Base-by-base conservation (phyloP, 2,797 vertebrate genomes). In the Sarcophilus harrisii region DNA sequence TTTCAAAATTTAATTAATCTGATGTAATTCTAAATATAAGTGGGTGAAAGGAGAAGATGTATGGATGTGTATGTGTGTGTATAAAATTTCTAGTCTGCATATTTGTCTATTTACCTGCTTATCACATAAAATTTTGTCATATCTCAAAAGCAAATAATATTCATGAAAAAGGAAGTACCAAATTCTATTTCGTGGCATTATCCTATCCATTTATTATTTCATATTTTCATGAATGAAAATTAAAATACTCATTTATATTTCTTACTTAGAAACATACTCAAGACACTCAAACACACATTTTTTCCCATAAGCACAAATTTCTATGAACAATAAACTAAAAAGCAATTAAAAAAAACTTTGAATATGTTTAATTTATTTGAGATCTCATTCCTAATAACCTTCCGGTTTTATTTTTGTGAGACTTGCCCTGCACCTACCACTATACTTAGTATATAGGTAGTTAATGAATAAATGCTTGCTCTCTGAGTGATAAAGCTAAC, bases 11-110 rank as follows among this genome's bases (percentile, higher is more conserved):
- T 96, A 96, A 97, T 94, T 92, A 96, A 66, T 91, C 92, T 96
- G 90, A 96, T 95, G 95, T 91, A 95, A 97, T 97, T 95, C 94
- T 94, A 95, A 96, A 95, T 55, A 58, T 14, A 8, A 97, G 21
- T 38, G 18, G 66, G n/a, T 73, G 73, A n/a, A 14, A 57, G 38
- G 2, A n/a, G 8, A 5, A 38, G 8, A 57, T 16, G 13, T n/a
- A 16, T 30, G 21, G 2, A 60, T 32, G 14, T 32, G 30, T 62
- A 32, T 62, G 32, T 66, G 0, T 66, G 5, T n/a, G 5, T n/a
- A 18, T 16, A 66, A 14, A 57, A 57, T 57, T 2, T 57, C 13
- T 57, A 57, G 32, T 32, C 62, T 66, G 14, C 13, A 73, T 38
- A 73, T 9, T 73, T 73, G n/a, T 73, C 32, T n/a, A 38, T 2